These are phyloP conservation scores for Ericerus pela DNA, from an alignment of 1,140 invertebrate genomes.

Conservation along the genomic window DNA sequence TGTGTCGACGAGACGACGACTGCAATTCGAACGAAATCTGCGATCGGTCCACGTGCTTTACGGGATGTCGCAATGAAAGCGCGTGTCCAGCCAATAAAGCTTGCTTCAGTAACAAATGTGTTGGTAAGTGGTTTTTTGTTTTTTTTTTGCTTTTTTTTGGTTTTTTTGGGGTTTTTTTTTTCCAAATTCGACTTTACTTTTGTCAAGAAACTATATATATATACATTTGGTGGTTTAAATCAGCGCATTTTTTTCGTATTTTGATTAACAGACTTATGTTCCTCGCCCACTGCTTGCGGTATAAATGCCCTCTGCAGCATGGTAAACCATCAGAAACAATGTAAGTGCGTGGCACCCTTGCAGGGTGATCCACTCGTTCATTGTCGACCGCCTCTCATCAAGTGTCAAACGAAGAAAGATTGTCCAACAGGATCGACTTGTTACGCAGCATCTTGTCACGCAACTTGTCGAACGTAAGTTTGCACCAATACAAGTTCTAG, in stretches of 20 bases:
- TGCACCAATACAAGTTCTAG: background rate
- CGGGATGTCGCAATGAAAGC: slow-evolving; percentile 64
- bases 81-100: slow-evolving; percentile 51
- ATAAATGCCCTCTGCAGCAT: slow-evolving; percentile 59
- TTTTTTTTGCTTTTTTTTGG: background rate
- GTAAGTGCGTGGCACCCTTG: slow-evolving; percentile 52
- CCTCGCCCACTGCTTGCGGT: slow-evolving; percentile 60
- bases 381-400: slow-evolving; percentile 53
- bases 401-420: slow-evolving; percentile 44
- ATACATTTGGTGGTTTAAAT: background rate
- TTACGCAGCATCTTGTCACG: slow-evolving; percentile 54
- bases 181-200: background rate
- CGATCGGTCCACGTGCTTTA: slow-evolving; percentile 54
- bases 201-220: background rate
- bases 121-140: slow-evolving; percentile 29
- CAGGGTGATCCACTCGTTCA: slow-evolving; percentile 54
- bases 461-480: slow-evolving; percentile 49
- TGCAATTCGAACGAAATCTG: slow-evolving; percentile 73
- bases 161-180: background rate
- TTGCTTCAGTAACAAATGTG: slow-evolving; percentile 61
- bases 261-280: slow-evolving; percentile 56
- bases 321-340: slow-evolving; percentile 51
- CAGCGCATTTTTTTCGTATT: too few species aligned
- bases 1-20: slow-evolving; percentile 59
- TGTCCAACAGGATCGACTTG: slow-evolving; percentile 53